Conservation (phyloP, 2,797 vertebrate genomes). For the Balearica regulorum region DNA sequence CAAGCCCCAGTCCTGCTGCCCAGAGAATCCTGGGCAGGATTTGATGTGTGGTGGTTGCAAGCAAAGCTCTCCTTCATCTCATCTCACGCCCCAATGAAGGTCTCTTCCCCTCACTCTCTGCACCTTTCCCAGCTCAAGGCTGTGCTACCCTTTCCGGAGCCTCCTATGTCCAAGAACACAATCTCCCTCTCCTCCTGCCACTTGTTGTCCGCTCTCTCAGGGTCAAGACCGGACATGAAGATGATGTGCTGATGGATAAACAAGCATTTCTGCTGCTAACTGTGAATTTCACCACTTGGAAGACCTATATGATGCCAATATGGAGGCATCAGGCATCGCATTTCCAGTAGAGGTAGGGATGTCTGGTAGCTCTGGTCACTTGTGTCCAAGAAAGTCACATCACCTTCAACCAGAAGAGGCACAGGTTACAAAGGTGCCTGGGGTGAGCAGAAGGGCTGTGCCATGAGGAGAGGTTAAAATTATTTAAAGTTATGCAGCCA, state of each 20-base stretch:
- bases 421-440: neutral
- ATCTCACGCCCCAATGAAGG: neutral
- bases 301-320: neutral
- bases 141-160: neutral
- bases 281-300: neutral
- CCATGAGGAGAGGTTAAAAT: neutral
- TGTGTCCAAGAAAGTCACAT: neutral
- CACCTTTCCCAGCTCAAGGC: neutral
- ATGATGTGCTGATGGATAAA: neutral
- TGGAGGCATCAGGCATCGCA: neutral
- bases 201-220: neutral
- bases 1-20: neutral
- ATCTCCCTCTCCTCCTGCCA: neutral
- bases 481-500: neutral
- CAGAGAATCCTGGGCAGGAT: neutral
- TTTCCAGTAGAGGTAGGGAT: neutral
- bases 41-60: neutral
- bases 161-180: neutral
- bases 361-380: neutral
- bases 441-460: rapidly evolving
- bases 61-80: neutral
- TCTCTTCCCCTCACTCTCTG: neutral
- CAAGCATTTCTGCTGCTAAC: neutral
- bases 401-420: neutral
- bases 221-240: neutral